Percentiles rank a stretch among this genome's conserved stretches.
phyloP scores from a whole-genome alignment of 2,113 vertebrate species.

The western clawed frog (Xenopus tropicalis) region DNA sequence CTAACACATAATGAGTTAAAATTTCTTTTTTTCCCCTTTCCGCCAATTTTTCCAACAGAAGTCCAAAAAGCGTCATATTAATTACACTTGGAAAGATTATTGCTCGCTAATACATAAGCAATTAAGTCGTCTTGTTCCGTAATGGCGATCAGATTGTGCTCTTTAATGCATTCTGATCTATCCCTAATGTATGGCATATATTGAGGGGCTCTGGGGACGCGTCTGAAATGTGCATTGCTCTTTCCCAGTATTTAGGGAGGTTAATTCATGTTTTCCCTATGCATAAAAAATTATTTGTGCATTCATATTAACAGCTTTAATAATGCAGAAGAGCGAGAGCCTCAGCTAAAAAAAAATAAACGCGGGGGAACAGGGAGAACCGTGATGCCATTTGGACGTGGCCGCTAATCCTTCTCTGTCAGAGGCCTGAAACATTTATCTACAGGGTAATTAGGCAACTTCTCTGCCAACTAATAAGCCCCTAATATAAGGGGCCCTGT shows the following conservation, averaged over 20 bases:
- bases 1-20: too few relatives aligned
- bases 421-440: too few relatives aligned
- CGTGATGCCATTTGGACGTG: too few relatives aligned
- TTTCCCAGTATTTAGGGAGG: conserved; percentile 11
- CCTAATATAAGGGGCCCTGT: too few relatives aligned
- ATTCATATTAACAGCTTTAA: conserved; percentile 24
- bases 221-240: background rate
- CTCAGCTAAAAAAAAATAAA: background rate
- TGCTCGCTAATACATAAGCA: conserved; percentile 42
- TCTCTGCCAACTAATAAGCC: too few relatives aligned
- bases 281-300: conserved; percentile 7
- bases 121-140: background rate
- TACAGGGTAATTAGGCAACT: too few relatives aligned
- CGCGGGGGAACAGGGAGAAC: too few relatives aligned
- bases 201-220: conserved; percentile 10
- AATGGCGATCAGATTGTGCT: conserved; percentile 1
- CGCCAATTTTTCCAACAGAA: too few relatives aligned
- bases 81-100: conserved; percentile 51
- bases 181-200: conserved; percentile 17
- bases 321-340: conserved; percentile 10
- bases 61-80: conserved; percentile 54
- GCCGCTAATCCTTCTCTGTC: too few relatives aligned
- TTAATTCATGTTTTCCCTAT: conserved; percentile 21
- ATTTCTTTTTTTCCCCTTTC: too few relatives aligned
- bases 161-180: conserved; percentile 1